Evolutionary conservation across 2,797 vertebrate genomes (phyloP), one percentile per base, ranked within the genome.

Genomic region (Sebastes cheni): DNA sequence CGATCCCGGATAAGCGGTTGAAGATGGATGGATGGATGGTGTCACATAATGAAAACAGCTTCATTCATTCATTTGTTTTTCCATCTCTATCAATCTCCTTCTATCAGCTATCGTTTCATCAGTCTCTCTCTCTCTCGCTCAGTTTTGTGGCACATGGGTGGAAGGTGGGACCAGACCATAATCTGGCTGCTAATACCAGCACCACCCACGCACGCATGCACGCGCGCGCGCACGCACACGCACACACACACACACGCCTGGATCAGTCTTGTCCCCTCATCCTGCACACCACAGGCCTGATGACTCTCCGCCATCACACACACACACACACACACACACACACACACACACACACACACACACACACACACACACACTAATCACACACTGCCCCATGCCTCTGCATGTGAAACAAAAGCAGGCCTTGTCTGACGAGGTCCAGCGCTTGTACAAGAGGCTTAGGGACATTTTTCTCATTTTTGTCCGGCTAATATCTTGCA

Each of bases 381-480:
- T 88, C 84, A 86, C 87, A 80, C 69, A 34, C 55, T 67, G 61
- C 86, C 79, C 83, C 75, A 39, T 80, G 93, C 89, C 71, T 92
- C 81, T 82, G 88, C 64, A 58, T 5, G 68, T 69, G 69, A 84
- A 95, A 99, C 98, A 99, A 99, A 98, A 96, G 97, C 83, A 88
- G 39, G 93, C 93, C 96, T 94, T 98, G 97, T 98, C 96, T 91
- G 89, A 93, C 90, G 77, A 75, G 85, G 84, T 90, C 93, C 94
- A 92, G 92, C 88, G 84, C 95, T 95, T 95, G 92, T 96, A 96
- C 92, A 95, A 97, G 94, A 94, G 94, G 97, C 97, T 99, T 99
- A 99, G 88, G 93, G 92, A 96, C 97, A 99, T 99, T 99, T 99
- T 99, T 99, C 97, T 97, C 97, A 99, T 99, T 98, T 99, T 97